Evolutionary conservation across 2,113 vertebrate species (phyloP).

Genomic region (Eubucco bourcierii): DNA sequence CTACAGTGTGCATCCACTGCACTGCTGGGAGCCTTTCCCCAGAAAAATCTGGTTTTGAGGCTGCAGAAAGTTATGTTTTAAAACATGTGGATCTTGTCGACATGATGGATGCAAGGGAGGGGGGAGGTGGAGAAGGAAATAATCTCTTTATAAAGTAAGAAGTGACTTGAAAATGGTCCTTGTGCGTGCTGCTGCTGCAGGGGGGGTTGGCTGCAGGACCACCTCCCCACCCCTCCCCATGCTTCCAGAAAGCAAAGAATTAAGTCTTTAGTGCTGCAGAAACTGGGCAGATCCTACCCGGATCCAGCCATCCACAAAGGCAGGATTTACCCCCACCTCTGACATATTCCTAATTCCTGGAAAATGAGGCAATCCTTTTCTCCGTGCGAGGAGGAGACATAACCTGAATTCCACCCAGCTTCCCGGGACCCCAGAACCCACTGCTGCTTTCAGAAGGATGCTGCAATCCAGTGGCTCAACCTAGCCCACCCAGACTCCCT

Average conservation of each 20-base stretch:
- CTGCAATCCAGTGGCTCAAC: not conserved
- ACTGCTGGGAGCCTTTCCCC: not conserved
- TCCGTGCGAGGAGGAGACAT: not conserved
- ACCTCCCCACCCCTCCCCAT: rapidly evolving
- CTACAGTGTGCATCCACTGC: rapidly evolving
- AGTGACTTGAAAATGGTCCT: not conserved
- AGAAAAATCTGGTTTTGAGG: not conserved
- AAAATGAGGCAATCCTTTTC: constrained; percentile 34
- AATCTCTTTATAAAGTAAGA: not conserved
- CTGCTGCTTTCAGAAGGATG: not conserved
- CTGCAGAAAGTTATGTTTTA: not conserved
- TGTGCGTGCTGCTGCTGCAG: not conserved
- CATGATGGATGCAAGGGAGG: not conserved
- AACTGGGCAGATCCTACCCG: not conserved
- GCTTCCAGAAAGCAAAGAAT: not conserved
- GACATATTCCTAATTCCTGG: constrained; percentile 32
- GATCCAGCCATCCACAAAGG: not conserved
- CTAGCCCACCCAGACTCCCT: not conserved
- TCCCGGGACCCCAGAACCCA: not conserved
- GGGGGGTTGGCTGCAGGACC: not conserved
- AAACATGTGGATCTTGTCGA: not conserved
- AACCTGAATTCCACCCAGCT: not conserved
- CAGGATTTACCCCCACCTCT: constrained; percentile 38
- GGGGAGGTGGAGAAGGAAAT: not conserved
- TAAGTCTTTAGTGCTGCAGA: not conserved